These are phyloP conservation scores for Zelostemma sp. DNA, from an alignment of 1,140 invertebrate genomes.

Conservation along the genomic window DNA sequence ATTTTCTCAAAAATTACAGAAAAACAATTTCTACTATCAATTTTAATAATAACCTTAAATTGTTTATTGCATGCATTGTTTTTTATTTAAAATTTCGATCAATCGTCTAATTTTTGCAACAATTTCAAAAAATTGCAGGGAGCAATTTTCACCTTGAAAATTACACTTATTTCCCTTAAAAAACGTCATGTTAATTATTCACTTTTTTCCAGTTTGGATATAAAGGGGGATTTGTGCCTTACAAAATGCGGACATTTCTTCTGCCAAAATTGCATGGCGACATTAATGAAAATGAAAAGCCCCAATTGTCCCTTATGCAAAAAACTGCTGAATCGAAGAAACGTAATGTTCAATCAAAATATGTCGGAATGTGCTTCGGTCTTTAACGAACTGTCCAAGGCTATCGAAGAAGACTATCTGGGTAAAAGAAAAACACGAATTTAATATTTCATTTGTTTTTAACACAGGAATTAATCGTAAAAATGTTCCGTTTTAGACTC, in stretches of 20 bases:
- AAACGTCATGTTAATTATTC: neutral
- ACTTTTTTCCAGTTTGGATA: conserved; percentile 20
- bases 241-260: conserved; percentile 30
- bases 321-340: conserved; percentile 24
- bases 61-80: too few relatives aligned
- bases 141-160: conserved; percentile 1
- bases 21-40: too few relatives aligned
- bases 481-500: neutral
- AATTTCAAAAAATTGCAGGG: too few relatives aligned
- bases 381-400: conserved; percentile 12
- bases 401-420: conserved; percentile 26
- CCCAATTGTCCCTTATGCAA: conserved; percentile 31
- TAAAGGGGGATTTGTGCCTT: conserved; percentile 22
- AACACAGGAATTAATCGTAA: neutral
- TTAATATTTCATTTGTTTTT: conserved; percentile 2
- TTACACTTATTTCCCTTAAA: neutral
- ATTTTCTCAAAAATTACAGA: too few relatives aligned
- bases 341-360: conserved; percentile 23
- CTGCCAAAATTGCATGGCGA: conserved; percentile 21
- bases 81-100: too few relatives aligned
- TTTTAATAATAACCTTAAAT: too few relatives aligned
- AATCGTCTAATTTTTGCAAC: too few relatives aligned
- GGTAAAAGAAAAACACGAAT: conserved; percentile 20
- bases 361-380: conserved; percentile 30
- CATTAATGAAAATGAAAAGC: conserved; percentile 15